phyloP scores from a whole-genome alignment of 2,888 invertebrate genomes.

The Rhabditoides inermis region DNA sequence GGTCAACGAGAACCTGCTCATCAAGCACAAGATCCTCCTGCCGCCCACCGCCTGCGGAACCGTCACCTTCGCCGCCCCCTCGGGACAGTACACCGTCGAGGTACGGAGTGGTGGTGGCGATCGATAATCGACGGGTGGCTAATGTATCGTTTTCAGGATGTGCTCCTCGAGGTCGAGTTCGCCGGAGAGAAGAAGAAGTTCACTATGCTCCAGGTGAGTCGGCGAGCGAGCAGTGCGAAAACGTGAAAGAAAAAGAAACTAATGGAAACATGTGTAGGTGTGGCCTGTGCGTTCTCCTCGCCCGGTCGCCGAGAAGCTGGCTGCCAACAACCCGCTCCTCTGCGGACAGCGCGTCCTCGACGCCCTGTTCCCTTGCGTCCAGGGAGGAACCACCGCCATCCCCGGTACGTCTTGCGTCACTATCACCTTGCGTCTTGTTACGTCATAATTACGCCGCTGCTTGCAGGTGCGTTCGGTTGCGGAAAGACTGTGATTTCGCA shows the following conservation, averaged over 20 bases:
- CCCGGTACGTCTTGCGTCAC: constrained; percentile 27
- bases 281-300: constrained; percentile 98
- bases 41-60: constrained; percentile 91
- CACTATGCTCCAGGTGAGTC: constrained; percentile 76
- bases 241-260: not conserved
- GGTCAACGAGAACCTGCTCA: constrained; percentile 91
- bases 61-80: constrained; percentile 83
- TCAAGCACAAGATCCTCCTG: constrained; percentile 90
- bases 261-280: constrained; percentile 58
- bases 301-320: constrained; percentile 91
- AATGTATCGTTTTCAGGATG: constrained; percentile 63
- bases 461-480: constrained; percentile 98
- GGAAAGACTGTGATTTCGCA: constrained; percentile 99
- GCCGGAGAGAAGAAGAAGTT: constrained; percentile 84
- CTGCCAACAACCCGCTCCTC: constrained; percentile 92
- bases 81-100: constrained; percentile 84
- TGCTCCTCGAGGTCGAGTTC: constrained; percentile 95
- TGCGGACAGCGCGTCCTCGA: constrained; percentile 97
- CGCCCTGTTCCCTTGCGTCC: constrained; percentile 84
- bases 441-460: not conserved
- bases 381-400: constrained; percentile 52
- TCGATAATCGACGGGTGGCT: not conserved
- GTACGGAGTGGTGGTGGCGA: constrained; percentile 59
- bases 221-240: not conserved
- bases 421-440: not conserved